Conservation (phyloP, 2,888 invertebrate genomes). For the Cataglyphis cursor region DNA sequence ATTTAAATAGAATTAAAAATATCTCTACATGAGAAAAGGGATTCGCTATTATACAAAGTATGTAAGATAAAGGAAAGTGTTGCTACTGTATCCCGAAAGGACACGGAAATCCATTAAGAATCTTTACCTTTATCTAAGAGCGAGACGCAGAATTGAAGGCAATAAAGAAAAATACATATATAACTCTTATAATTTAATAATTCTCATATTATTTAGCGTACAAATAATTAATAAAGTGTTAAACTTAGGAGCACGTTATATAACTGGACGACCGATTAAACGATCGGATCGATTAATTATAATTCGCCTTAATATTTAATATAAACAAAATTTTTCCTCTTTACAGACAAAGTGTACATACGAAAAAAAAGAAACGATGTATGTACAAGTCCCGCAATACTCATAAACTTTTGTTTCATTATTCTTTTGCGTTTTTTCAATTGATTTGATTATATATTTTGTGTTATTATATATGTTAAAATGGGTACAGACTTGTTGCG, state of each 20-base stretch:
- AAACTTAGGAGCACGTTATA: slow-evolving; percentile 73
- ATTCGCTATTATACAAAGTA: background rate
- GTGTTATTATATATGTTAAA: background rate
- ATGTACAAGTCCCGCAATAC: background rate
- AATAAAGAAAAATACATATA: slow-evolving; percentile 21
- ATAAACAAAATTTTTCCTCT: slow-evolving; percentile 61
- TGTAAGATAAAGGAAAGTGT: background rate
- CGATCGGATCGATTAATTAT: slow-evolving; percentile 43
- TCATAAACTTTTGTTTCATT: slow-evolving; percentile 13
- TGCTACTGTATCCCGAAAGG: background rate
- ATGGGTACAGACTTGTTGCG: background rate
- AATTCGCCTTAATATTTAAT: slow-evolving; percentile 55
- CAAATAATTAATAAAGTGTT: slow-evolving; percentile 84
- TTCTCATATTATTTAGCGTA: slow-evolving; percentile 81
- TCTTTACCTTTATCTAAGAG: background rate
- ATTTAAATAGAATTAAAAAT: background rate
- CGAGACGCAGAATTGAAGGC: slow-evolving; percentile 68
- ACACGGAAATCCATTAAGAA: background rate
- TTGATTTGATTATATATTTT: background rate
- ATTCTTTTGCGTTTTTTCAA: slow-evolving; percentile 10
- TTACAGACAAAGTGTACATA: slow-evolving; percentile 40
- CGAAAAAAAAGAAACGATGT: slow-evolving; percentile 21
- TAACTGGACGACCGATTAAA: slow-evolving; percentile 72
- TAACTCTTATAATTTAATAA: slow-evolving; percentile 80
- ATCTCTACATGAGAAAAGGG: background rate